Conservation (phyloP, 2,113 vertebrate genomes). For the Alaudala cheleensis region DNA sequence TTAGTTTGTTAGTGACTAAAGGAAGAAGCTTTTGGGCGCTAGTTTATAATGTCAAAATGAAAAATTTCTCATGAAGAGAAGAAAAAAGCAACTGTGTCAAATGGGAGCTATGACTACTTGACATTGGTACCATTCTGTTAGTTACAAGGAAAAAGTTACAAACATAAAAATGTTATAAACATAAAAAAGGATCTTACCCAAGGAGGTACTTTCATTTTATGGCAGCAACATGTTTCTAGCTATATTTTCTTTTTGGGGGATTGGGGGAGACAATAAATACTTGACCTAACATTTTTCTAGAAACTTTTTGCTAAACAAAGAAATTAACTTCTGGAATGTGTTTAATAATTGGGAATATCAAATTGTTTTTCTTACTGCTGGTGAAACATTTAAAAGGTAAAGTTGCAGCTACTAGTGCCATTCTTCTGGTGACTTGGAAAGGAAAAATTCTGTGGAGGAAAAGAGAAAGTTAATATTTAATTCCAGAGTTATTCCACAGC, state of each 20-base stretch:
- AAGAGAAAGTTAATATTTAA: conserved; percentile 49
- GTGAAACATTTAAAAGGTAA: not conserved
- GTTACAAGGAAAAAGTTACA: not conserved
- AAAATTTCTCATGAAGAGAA: not conserved
- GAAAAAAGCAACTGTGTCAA: not conserved
- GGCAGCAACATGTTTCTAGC: not conserved
- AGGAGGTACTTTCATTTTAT: not conserved
- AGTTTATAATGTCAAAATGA: not conserved
- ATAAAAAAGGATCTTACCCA: not conserved
- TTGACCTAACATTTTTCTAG: not conserved
- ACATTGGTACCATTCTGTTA: not conserved
- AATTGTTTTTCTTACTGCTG: not conserved
- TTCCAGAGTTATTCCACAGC: conserved; percentile 1
- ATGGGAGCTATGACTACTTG: not conserved
- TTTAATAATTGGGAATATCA: not conserved
- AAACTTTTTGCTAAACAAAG: not conserved
- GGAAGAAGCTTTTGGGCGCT: not conserved
- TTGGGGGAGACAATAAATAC: not conserved
- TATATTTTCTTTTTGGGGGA: not conserved
- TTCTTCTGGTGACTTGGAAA: not conserved
- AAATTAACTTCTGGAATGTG: not conserved
- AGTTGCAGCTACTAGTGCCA: not conserved
- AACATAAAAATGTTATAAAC: not conserved
- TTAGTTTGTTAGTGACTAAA: not conserved
- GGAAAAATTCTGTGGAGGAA: not conserved